These are phyloP conservation scores for Ladona fulva DNA, from an alignment of 1,140 invertebrate genomes.

Conservation along the genomic window DNA sequence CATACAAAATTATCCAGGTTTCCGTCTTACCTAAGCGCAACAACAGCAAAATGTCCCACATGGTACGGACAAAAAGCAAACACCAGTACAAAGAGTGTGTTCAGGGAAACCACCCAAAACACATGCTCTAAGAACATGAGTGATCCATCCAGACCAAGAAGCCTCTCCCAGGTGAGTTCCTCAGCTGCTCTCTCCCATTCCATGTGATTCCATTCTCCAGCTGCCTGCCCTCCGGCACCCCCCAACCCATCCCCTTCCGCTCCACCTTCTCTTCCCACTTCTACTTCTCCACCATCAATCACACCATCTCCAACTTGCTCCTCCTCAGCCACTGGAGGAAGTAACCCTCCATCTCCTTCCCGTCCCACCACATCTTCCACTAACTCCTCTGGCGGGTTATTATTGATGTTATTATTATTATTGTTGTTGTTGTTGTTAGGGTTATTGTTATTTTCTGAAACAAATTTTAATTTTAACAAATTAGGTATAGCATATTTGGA, in stretches of 20 bases:
- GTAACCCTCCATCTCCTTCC: conserved; percentile 31
- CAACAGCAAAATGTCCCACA: conserved; percentile 79
- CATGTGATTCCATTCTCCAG: conserved; percentile 94
- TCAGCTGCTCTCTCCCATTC: conserved; percentile 97
- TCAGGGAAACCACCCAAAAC: conserved; percentile 71
- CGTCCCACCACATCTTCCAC: conserved; percentile 23
- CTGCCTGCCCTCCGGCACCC: conserved; percentile 43
- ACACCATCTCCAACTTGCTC: conserved; percentile 20
- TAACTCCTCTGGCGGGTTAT: conserved; percentile 21
- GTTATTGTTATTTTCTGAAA: neutral
- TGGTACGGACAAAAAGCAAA: conserved; percentile 95
- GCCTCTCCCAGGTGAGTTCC: conserved; percentile 94
- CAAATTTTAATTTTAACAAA: no score
- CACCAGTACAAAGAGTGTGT: conserved; percentile 34
- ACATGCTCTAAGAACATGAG: conserved; percentile 96
- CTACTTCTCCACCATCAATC: conserved; percentile 26
- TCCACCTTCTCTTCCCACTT: conserved; percentile 34
- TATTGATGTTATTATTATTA: neutral
- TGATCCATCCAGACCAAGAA: conserved; percentile 93
- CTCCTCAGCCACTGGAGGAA: neutral
- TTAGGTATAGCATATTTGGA: no score
- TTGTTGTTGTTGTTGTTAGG: neutral
- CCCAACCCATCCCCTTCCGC: conserved; percentile 35
- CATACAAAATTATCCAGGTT: no score
- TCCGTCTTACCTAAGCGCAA: conserved; percentile 26